phyloP scores from a whole-genome alignment of 1,140 invertebrate genomes.

The Kradibia gibbosae region DNA sequence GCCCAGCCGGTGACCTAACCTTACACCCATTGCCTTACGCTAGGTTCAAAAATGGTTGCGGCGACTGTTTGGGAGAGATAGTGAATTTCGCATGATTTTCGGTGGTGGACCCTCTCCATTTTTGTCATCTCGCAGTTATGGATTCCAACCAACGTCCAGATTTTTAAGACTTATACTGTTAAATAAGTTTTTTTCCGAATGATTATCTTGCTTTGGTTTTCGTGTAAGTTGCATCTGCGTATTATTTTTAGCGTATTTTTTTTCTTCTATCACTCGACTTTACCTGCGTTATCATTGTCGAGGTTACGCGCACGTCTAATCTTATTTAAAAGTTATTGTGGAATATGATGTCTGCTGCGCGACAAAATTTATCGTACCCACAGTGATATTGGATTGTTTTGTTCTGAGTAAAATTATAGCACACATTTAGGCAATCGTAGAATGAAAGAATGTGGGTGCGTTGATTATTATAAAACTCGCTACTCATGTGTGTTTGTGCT shows the following conservation, averaged over 20 bases:
- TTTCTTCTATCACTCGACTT: slow-evolving; percentile 22
- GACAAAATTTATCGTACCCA: neutral
- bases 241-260: slow-evolving; percentile 31
- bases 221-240: slow-evolving; percentile 10
- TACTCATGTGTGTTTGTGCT: slow-evolving; percentile 32
- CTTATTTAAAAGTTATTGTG: neutral
- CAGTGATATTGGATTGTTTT: neutral
- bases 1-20: slow-evolving; percentile 34
- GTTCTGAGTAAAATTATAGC: neutral
- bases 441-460: slow-evolving; percentile 19
- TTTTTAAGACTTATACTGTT: neutral
- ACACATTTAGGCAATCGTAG: neutral
- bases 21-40: slow-evolving; percentile 20
- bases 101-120: slow-evolving; percentile 7
- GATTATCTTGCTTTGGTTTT: neutral
- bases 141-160: neutral
- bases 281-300: slow-evolving; percentile 43
- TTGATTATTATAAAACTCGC: slow-evolving; percentile 42
- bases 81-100: slow-evolving; percentile 9
- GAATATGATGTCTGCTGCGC: slow-evolving; percentile 1
- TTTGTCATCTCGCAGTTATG: neutral
- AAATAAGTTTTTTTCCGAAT: neutral
- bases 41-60: slow-evolving; percentile 46
- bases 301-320: slow-evolving; percentile 10
- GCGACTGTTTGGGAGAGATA: slow-evolving; percentile 42